Conservation (phyloP, 2,888 invertebrate genomes). For the Rhimphoctona megacephalus region DNA sequence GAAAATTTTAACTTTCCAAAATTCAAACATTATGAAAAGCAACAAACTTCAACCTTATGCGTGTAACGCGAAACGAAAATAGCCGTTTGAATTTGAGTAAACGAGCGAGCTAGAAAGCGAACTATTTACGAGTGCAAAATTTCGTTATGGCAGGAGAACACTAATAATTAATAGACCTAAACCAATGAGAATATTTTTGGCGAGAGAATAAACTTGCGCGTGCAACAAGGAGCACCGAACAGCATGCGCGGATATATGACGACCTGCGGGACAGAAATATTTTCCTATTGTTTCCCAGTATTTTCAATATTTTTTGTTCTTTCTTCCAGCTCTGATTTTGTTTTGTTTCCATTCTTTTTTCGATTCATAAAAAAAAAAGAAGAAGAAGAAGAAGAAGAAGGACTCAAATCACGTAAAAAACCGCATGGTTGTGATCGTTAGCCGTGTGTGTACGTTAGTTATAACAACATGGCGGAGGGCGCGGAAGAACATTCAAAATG, state of each 20-base stretch:
- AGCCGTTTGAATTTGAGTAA: too few relatives aligned
- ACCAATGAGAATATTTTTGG: conserved; percentile 34
- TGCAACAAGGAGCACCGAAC: too few relatives aligned
- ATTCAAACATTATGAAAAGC: too few relatives aligned
- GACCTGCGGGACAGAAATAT: too few relatives aligned
- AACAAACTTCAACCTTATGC: too few relatives aligned
- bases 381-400: background rate
- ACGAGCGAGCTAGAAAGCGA: too few relatives aligned
- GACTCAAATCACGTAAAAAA: background rate
- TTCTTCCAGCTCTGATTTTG: background rate
- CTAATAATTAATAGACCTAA: conserved; percentile 42
- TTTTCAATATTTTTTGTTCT: background rate
- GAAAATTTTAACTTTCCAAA: too few relatives aligned
- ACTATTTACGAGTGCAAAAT: too few relatives aligned
- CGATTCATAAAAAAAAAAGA: background rate
- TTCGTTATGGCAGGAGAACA: background rate
- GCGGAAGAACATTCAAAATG: conserved; percentile 6
- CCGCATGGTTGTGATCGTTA: background rate
- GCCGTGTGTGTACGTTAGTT: conserved; percentile 7
- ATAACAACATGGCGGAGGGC: conserved; percentile 17
- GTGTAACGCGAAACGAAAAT: too few relatives aligned
- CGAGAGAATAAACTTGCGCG: background rate
- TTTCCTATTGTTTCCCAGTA: background rate
- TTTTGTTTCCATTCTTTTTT: background rate
- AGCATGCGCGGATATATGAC: background rate